Conservation (phyloP, 2,797 vertebrate genomes). For the Oreochromis grahami region DNA sequence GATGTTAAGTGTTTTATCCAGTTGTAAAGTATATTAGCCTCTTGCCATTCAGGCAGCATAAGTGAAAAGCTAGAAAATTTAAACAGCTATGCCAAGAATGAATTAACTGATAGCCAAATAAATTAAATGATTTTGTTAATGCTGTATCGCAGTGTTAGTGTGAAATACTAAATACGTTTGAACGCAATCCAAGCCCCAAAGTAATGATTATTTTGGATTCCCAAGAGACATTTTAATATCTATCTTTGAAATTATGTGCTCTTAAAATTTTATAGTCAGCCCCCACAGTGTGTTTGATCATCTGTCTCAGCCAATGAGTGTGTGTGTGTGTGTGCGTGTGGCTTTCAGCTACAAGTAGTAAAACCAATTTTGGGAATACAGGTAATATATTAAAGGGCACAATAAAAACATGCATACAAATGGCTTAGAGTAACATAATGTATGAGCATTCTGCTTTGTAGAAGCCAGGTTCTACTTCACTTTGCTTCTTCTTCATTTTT, state of each 20-base stretch:
- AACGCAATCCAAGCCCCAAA: constrained; percentile 31
- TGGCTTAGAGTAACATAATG: background rate
- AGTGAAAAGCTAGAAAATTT: constrained; percentile 16
- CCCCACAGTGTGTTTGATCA: background rate
- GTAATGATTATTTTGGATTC: constrained; percentile 38
- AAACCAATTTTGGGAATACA: background rate
- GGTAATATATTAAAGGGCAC: background rate
- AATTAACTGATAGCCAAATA: constrained; percentile 29
- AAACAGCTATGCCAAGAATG: constrained; percentile 12
- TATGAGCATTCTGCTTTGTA: background rate
- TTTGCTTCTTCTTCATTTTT: background rate
- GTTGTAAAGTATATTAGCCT: background rate
- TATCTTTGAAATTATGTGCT: constrained; percentile 11
- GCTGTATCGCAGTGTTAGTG: background rate
- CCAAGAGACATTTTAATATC: constrained; percentile 27
- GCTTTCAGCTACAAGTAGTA: background rate
- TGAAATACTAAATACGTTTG: constrained; percentile 37
- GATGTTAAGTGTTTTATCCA: constrained; percentile 9
- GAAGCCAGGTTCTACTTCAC: background rate
- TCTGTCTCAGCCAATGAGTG: background rate
- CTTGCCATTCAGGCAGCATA: constrained; percentile 4
- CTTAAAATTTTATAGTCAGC: constrained; percentile 14
- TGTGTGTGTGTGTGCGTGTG: background rate
- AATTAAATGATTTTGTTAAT: constrained; percentile 37
- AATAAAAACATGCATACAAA: background rate